Evolutionary conservation across 2,888 invertebrate species (phyloP).

Genomic region (Doris montereyensis): DNA sequence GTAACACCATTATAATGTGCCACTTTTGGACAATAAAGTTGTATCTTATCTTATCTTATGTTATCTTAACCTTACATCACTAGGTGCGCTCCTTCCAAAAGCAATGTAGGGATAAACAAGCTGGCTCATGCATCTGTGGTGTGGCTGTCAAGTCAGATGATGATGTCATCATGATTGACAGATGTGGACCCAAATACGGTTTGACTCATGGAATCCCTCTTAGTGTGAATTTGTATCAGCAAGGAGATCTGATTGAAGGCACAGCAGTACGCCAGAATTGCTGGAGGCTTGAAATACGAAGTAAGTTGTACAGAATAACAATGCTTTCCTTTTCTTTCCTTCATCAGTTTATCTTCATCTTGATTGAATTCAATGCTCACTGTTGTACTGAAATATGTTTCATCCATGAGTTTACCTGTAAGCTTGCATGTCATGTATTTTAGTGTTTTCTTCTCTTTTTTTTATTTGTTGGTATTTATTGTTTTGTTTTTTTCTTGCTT

Average conservation of each 20-base stretch:
- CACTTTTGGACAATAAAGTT: too few relatives aligned
- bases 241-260: slow-evolving; percentile 48
- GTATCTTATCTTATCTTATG: too few relatives aligned
- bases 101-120: slow-evolving; percentile 32
- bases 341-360: too few relatives aligned
- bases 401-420: too few relatives aligned
- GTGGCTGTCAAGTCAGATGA: slow-evolving; percentile 51
- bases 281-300: slow-evolving; percentile 47
- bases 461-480: neutral
- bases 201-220: slow-evolving; percentile 29
- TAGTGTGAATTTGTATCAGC: slow-evolving; percentile 45
- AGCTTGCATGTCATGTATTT: too few relatives aligned
- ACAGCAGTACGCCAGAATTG: slow-evolving; percentile 41
- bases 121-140: slow-evolving; percentile 53
- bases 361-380: too few relatives aligned
- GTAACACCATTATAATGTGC: too few relatives aligned
- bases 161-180: slow-evolving; percentile 55
- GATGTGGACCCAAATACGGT: slow-evolving; percentile 44
- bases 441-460: neutral
- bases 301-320: slow-evolving; percentile 35
- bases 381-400: too few relatives aligned
- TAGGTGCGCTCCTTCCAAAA: slow-evolving; percentile 47
- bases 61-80: too few relatives aligned
- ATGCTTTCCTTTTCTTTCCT: too few relatives aligned
- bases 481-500: too few relatives aligned